A percentile compares a stretch with the other conserved stretches of the same genome.
phyloP scores from a whole-genome alignment of 2,797 vertebrate genomes.

The Sylvia borin region DNA sequence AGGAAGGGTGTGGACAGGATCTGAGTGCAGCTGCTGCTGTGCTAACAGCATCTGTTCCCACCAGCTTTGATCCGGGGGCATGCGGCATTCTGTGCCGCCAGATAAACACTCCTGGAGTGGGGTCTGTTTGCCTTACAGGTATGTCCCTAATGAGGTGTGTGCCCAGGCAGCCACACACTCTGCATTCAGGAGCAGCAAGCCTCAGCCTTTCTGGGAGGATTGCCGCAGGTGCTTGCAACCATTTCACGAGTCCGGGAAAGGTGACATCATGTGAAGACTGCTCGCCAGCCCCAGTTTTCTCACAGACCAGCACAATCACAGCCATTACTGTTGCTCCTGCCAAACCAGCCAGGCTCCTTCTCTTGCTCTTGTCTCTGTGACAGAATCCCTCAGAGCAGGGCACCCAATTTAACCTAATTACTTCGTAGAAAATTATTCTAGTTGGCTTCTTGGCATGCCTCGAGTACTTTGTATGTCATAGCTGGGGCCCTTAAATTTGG shows the following conservation, averaged over 20 bases:
- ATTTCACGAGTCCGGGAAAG: neutral
- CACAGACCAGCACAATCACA: neutral
- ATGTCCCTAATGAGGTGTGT: slow-evolving; percentile 68
- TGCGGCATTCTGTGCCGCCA: slow-evolving; percentile 75
- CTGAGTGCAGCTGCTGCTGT: slow-evolving; percentile 79
- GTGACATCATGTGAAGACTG: neutral
- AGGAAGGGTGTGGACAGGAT: slow-evolving; percentile 90
- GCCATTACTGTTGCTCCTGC: neutral
- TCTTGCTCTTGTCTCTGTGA: neutral
- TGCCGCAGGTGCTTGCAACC: neutral
- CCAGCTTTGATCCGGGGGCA: slow-evolving; percentile 83
- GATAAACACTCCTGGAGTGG: slow-evolving; percentile 79
- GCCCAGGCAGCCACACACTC: slow-evolving; percentile 24
- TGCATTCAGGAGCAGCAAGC: slow-evolving; percentile 37
- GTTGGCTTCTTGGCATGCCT: slow-evolving; percentile 2
- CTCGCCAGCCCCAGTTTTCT: neutral
- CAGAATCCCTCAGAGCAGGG: neutral
- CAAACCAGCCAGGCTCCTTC: neutral
- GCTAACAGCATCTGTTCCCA: slow-evolving; percentile 82
- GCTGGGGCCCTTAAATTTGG: neutral
- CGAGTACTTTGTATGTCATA: neutral
- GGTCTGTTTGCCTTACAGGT: slow-evolving; percentile 77
- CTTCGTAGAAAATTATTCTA: neutral
- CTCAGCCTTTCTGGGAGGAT: neutral
- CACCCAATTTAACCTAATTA: neutral